Conservation (phyloP, 2,113 vertebrate genomes). For the Microcebus ravelobensis region DNA sequence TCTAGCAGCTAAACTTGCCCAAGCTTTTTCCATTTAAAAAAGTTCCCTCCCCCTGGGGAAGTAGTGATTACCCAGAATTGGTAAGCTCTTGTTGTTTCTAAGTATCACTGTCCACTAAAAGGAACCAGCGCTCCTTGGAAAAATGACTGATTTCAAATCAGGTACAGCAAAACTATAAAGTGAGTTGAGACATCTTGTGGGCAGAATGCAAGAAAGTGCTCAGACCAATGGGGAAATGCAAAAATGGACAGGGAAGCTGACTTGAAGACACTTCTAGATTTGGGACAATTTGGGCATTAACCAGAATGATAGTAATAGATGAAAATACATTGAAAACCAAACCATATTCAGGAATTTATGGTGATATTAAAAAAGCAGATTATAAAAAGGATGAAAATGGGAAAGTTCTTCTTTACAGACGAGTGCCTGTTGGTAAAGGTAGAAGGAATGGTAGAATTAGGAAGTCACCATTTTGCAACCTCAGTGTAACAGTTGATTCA, state of each 20-base stretch:
- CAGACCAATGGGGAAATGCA: neutral
- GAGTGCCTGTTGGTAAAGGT: neutral
- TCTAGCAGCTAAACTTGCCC: neutral
- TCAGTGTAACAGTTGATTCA: neutral
- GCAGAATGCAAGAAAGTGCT: neutral
- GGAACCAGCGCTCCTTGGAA: neutral
- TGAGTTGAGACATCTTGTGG: neutral
- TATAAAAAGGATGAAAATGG: neutral
- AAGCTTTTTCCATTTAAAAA: neutral
- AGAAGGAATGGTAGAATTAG: neutral
- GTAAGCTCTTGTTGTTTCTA: neutral
- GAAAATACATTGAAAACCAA: neutral
- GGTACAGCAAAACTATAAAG: neutral
- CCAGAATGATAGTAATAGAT: neutral
- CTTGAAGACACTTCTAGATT: too few species aligned
- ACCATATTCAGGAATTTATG: neutral
- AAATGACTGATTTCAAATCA: neutral
- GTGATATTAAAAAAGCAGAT: neutral
- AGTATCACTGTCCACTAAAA: neutral
- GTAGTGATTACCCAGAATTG: too few species aligned
- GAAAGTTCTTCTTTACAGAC: neutral
- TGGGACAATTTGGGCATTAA: neutral
- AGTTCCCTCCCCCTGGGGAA: neutral
- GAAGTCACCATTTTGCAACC: neutral
- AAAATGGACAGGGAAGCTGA: neutral